Base-by-base conservation (phyloP, 2,888 invertebrate genomes). In the Celastrina argiolus region DNA sequence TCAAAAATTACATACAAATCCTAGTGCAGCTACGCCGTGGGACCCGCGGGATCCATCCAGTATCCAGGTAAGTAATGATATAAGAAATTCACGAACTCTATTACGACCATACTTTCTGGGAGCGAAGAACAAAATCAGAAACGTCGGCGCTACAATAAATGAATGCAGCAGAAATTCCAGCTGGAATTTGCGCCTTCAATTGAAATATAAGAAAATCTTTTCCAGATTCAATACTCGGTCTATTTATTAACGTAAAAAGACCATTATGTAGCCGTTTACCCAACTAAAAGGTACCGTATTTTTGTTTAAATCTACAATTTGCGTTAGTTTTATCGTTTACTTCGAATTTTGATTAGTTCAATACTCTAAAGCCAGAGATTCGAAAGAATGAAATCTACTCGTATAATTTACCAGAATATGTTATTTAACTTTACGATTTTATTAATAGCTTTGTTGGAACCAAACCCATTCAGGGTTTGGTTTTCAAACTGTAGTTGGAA, bases 201-300 rank as follows among this genome's bases (percentile, higher is more conserved):
- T 34, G 59, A 59, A 59, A 59, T 59, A 59, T 58, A 59, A 34
- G 59, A 59, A 59, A 59, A 59, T 59, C 31, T 36, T 59, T 59
- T 59, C 31, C 5, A 16, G 59, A 59, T 34, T 59, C 59, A 59
- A 31, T 18, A 51, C 51, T 26, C 51, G 51, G 51, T 51, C 51
- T 51, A 51, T 51, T 51, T 51, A 51, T 14, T 51, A 51, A 51
- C 51, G 51, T 51, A 51, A 51, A 51, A 26, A 59, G 34, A 16
- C 31, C 59, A 31, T 59, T 59, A 1, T 59, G 59, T 18, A 36
- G 34, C 31, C 31, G 31, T 34, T 34, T 59, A 12, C 34, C 31
- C 56, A 56, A 28, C 28, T 28, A 56, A 56, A 56, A 56, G 28
- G 56, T 28, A 28, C 14, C 28, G 26, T 28, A 56, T 28, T 56